Evolutionary conservation across 2,797 vertebrate genomes (phyloP).

Genomic region (Synanceia verrucosa): DNA sequence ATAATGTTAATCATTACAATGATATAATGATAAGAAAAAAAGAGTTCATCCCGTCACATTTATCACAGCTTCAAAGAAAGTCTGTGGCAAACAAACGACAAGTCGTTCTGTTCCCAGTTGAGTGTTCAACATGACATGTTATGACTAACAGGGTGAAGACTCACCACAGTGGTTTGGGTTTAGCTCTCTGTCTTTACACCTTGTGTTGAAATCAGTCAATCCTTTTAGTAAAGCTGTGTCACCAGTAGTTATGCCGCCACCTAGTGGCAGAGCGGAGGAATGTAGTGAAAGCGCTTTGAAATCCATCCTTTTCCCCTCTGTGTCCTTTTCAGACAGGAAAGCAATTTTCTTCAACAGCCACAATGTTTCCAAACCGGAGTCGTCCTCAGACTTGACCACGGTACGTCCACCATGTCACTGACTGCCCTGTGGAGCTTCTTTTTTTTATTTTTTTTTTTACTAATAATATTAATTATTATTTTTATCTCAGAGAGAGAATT

Average conservation of each 20-base stretch:
- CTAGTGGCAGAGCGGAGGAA: slow-evolving; percentile 53
- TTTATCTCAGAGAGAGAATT: slow-evolving; percentile 89
- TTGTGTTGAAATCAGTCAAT: slow-evolving; percentile 6
- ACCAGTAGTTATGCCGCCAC: slow-evolving; percentile 63
- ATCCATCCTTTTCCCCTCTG: not conserved
- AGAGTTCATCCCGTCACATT: slow-evolving; percentile 2
- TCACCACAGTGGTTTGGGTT: not conserved
- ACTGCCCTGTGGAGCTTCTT: rapidly evolving
- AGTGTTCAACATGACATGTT: slow-evolving; percentile 1
- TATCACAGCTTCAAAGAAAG: slow-evolving; percentile 31
- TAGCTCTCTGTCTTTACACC: not conserved
- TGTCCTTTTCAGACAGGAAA: slow-evolving; percentile 88
- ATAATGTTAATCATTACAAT: slow-evolving; percentile 41
- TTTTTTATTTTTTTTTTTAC: not conserved
- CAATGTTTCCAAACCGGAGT: slow-evolving; percentile 98
- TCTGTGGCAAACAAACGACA: not conserved
- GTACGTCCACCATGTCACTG: slow-evolving; percentile 78
- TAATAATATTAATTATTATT: not conserved
- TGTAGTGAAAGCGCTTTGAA: not conserved
- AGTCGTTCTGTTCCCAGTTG: not conserved
- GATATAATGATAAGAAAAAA: slow-evolving; percentile 24
- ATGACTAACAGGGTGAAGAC: not conserved
- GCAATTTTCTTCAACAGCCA: slow-evolving; percentile 99
- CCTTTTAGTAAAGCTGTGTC: not conserved
- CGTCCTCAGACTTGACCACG: slow-evolving; percentile 93